Evolutionary conservation across 2,113 vertebrate species (phyloP).

Genomic region (Merops nubicus): DNA sequence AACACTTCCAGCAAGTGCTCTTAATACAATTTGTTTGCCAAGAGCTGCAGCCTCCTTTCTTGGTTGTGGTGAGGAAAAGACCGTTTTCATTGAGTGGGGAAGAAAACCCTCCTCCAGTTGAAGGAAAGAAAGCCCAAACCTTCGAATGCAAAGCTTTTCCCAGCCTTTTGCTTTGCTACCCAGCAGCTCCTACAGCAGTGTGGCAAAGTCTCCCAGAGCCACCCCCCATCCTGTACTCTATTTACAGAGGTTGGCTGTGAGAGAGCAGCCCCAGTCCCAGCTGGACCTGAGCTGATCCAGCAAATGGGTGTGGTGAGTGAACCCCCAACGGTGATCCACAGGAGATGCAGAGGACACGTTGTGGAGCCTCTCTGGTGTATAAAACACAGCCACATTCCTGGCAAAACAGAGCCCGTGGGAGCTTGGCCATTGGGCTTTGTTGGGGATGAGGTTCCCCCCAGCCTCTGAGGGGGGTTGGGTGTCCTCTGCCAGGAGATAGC

Average conservation of each 20-base stretch:
- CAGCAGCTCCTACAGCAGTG: fast-evolving
- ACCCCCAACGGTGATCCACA: not conserved
- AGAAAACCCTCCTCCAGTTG: not conserved
- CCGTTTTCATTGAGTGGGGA: not conserved
- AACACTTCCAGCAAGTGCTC: slow-evolving; percentile 60
- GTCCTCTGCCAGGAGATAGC: not conserved
- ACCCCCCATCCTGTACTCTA: fast-evolving
- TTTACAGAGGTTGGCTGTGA: not conserved
- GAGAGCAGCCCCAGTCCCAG: not conserved
- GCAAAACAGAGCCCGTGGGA: not conserved
- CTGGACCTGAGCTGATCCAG: not conserved
- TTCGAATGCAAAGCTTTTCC: not conserved
- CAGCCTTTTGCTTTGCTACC: not conserved
- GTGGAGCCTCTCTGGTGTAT: not conserved
- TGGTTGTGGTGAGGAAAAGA: not conserved
- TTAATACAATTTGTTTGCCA: slow-evolving; percentile 56
- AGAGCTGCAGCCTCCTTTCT: slow-evolving; percentile 17
- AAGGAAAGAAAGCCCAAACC: not conserved
- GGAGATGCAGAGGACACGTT: not conserved
- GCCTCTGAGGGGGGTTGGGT: not conserved
- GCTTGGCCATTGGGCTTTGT: not conserved
- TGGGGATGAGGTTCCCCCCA: not conserved
- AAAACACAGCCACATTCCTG: not conserved
- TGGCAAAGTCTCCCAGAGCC: not conserved
- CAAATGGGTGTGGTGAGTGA: not conserved